Evolutionary conservation across 92 coral and sea anemone genomes (phyloP).

Genomic region (Palythoa grandiflora): DNA sequence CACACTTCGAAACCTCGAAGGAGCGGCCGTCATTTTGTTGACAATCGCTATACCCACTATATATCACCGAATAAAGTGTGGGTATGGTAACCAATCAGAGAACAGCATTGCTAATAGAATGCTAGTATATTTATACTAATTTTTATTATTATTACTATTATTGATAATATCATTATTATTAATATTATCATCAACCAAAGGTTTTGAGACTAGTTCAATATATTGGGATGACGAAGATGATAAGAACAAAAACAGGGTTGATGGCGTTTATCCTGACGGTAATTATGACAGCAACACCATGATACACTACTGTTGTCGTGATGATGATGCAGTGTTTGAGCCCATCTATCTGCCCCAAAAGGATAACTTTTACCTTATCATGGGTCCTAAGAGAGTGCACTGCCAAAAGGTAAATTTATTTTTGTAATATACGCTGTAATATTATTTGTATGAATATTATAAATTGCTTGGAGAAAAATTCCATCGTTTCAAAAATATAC

Average conservation of each 20-base stretch:
- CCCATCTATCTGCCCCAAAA: neutral
- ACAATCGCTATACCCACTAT: too few species aligned
- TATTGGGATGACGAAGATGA: slow-evolving; percentile 31
- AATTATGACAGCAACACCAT: neutral
- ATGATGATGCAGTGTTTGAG: neutral
- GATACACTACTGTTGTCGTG: neutral
- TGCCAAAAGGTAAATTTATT: neutral
- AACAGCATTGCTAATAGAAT: too few species aligned
- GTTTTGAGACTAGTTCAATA: neutral
- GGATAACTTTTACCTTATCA: neutral
- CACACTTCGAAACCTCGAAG: too few species aligned
- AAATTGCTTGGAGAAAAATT: too few species aligned
- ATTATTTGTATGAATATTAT: too few species aligned
- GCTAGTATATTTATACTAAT: too few species aligned
- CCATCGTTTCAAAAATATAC: too few species aligned
- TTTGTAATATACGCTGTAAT: neutral
- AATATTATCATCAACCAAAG: neutral
- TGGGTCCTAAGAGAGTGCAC: neutral
- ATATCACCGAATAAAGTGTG: too few species aligned
- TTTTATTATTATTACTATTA: too few species aligned
- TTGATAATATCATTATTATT: too few species aligned
- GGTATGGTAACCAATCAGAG: too few species aligned
- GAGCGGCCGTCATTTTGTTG: too few species aligned
- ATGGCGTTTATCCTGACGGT: neutral
- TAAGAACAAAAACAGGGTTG: neutral